Conservation (phyloP, 2,888 invertebrate species). For the Mimachlamys varia region DNA sequence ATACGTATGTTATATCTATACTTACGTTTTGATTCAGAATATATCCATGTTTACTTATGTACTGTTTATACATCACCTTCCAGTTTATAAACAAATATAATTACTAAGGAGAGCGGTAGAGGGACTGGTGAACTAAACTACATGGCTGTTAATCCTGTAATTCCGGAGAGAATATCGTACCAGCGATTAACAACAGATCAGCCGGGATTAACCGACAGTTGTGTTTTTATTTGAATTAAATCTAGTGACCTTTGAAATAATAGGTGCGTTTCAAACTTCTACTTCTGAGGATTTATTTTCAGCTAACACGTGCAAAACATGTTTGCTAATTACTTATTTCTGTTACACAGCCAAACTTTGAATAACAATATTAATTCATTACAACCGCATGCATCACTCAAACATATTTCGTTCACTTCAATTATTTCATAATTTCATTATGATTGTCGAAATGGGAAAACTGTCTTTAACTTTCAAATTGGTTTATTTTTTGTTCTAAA, state of each 20-base stretch:
- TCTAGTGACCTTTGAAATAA: background rate
- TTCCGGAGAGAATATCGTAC: background rate
- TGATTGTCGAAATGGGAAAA: too few relatives aligned
- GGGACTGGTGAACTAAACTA: background rate
- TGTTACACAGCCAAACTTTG: background rate
- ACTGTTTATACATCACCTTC: background rate
- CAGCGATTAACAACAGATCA: background rate
- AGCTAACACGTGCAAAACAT: too few relatives aligned
- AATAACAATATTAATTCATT: background rate
- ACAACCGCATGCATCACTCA: background rate
- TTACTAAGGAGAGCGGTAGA: background rate
- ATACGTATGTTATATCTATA: too few relatives aligned
- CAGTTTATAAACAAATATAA: background rate
- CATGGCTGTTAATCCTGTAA: background rate
- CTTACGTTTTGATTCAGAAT: background rate
- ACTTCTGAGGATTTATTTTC: background rate
- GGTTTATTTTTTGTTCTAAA: too few relatives aligned
- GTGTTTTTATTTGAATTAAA: background rate
- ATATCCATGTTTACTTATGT: background rate
- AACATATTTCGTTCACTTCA: too few relatives aligned
- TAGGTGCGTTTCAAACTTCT: background rate
- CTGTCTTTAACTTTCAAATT: too few relatives aligned
- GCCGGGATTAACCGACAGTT: background rate
- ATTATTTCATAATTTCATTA: too few relatives aligned
- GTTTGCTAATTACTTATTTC: background rate